phyloP scores from a whole-genome alignment of 2,797 vertebrate genomes.

The Spatula clypeata region DNA sequence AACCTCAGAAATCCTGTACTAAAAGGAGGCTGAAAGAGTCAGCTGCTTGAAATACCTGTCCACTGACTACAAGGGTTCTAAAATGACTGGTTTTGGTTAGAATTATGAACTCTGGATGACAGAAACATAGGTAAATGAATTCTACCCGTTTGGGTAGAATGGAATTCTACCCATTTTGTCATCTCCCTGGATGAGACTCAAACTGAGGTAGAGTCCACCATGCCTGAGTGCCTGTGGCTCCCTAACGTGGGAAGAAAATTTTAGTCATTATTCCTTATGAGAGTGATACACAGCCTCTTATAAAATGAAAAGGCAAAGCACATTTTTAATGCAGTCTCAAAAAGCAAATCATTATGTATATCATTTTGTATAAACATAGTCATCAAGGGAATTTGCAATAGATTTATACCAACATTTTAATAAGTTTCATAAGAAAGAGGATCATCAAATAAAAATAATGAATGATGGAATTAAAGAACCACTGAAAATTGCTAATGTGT shows the following conservation, averaged over 20 bases:
- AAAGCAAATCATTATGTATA: constrained; percentile 74
- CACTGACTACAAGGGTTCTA: rapidly evolving
- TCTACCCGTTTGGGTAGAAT: not conserved
- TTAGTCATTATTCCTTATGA: constrained; percentile 46
- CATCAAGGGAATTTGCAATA: constrained; percentile 71
- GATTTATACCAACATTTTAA: constrained; percentile 77
- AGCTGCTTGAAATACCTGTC: not conserved
- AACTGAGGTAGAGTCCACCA: not conserved
- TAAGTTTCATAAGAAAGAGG: constrained; percentile 73
- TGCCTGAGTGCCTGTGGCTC: constrained; percentile 19
- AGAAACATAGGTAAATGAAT: not conserved
- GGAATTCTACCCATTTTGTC: too few relatives aligned
- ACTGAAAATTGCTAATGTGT: constrained; percentile 74
- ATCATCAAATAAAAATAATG: constrained; percentile 78
- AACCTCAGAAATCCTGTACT: not conserved
- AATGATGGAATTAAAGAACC: constrained; percentile 71
- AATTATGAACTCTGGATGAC: not conserved
- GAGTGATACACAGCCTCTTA: constrained; percentile 1
- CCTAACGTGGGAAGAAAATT: not conserved
- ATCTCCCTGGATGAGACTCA: not conserved
- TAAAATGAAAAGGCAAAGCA: constrained; percentile 36
- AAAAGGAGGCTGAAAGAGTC: not conserved
- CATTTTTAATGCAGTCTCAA: constrained; percentile 62
- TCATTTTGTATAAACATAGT: constrained; percentile 72
- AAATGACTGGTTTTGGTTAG: not conserved